Conservation (phyloP, 2,113 vertebrate genomes). For the Xyrauchen texanus region DNA sequence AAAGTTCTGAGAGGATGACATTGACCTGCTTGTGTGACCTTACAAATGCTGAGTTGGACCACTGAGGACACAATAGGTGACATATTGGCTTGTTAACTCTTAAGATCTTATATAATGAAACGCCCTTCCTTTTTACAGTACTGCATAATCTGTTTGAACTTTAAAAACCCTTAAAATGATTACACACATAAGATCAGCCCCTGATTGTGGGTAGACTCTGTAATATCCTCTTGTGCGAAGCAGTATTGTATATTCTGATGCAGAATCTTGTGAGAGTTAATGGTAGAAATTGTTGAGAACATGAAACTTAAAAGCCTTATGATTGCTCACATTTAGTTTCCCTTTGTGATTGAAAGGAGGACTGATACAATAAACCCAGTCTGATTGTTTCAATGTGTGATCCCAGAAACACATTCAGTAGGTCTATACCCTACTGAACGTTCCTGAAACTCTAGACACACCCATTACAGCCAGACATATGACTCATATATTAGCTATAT, state of each 20-base stretch:
- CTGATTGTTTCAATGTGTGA: neutral
- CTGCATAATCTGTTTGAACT: conserved; percentile 18
- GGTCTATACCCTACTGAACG: conserved; percentile 10
- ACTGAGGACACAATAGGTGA: conserved; percentile 25
- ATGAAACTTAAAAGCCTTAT: conserved; percentile 16
- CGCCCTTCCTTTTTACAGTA: neutral
- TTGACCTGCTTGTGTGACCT: conserved; percentile 1
- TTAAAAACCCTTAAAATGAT: conserved; percentile 16
- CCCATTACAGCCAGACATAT: conserved; percentile 23
- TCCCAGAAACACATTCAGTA: neutral
- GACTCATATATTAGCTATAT: conserved; percentile 25
- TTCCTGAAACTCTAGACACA: conserved; percentile 42
- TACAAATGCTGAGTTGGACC: conserved; percentile 11
- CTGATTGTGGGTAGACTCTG: neutral
- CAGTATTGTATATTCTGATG: neutral
- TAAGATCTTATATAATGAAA: conserved; percentile 2
- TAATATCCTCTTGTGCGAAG: neutral
- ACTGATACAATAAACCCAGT: neutral
- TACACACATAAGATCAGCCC: neutral
- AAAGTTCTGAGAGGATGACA: neutral
- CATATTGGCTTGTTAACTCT: conserved; percentile 30
- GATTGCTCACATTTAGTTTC: conserved; percentile 12
- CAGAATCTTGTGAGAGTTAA: neutral
- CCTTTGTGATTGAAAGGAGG: conserved; percentile 15
- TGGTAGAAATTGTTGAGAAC: neutral